Percentiles rank a stretch among this genome's conserved stretches.
Conservation (phyloP, 2,888 invertebrate species). For the Caradrina kadenii region DNA sequence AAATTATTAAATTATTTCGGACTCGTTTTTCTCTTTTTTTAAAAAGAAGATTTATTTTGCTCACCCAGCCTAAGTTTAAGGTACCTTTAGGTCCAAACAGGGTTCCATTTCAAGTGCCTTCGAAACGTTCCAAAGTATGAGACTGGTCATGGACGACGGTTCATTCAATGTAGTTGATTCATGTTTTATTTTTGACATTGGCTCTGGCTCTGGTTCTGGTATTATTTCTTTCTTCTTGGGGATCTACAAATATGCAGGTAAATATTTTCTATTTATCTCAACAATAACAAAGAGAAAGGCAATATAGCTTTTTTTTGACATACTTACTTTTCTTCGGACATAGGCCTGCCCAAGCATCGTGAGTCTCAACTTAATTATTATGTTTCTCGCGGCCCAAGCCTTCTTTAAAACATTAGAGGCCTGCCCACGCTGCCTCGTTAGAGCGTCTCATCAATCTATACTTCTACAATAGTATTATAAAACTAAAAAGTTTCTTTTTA, state of each 20-base stretch:
- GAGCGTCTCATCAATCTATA: background rate
- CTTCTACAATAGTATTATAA: too few species aligned
- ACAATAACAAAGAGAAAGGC: background rate
- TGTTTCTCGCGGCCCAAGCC: too few species aligned
- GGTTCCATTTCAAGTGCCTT: constrained; percentile 81
- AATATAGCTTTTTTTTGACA: background rate
- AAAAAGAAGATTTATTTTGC: too few species aligned
- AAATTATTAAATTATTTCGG: too few species aligned
- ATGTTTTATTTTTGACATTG: background rate
- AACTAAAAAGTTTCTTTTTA: too few species aligned
- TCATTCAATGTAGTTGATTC: constrained; percentile 9
- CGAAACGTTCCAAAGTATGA: constrained; percentile 83
- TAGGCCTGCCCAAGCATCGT: background rate
- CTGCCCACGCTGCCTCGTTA: background rate
- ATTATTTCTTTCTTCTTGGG: background rate
- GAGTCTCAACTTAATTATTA: too few species aligned
- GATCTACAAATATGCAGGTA: constrained; percentile 13
- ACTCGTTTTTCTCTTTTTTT: too few species aligned
- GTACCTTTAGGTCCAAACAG: constrained; percentile 78
- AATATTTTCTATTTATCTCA: background rate
- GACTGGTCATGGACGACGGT: constrained; percentile 75
- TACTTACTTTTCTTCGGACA: background rate
- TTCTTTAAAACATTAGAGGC: background rate
- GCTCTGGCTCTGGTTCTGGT: background rate
- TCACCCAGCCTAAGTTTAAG: background rate